A percentile compares a stretch with the other conserved stretches of the same genome.
Evolutionary conservation across 1,140 invertebrate species (phyloP).

Genomic region (Cydia pomonella): DNA sequence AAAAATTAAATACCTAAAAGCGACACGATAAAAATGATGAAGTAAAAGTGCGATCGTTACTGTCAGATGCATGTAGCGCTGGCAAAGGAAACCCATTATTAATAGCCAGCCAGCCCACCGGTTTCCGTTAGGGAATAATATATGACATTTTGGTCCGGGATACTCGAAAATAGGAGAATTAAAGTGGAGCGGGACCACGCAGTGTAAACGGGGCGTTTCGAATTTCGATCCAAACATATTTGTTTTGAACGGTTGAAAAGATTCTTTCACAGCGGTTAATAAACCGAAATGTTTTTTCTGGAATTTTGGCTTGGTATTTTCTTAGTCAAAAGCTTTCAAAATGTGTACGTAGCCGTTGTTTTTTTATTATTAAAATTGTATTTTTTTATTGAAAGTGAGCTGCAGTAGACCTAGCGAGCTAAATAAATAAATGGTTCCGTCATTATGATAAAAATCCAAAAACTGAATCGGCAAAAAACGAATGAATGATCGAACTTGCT

Average conservation of each 20-base stretch:
- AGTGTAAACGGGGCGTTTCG: slow-evolving; percentile 35
- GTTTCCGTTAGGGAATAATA: slow-evolving; percentile 60
- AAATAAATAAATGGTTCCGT: too few relatives aligned
- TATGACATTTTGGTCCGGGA: slow-evolving; percentile 56
- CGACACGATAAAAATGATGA: slow-evolving; percentile 64
- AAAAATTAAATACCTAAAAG: slow-evolving; percentile 55
- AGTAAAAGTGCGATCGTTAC: slow-evolving; percentile 70
- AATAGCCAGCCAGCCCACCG: slow-evolving; percentile 61
- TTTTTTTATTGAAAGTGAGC: too few relatives aligned
- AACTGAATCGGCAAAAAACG: too few relatives aligned
- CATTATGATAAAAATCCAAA: too few relatives aligned
- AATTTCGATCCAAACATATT: slow-evolving; percentile 35
- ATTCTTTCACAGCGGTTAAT: slow-evolving; percentile 9
- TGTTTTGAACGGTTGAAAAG: slow-evolving; percentile 23
- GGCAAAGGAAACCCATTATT: slow-evolving; percentile 69
- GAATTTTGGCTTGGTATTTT: background rate
- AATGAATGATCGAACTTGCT: too few relatives aligned
- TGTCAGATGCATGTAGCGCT: slow-evolving; percentile 67
- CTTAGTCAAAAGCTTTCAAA: too few relatives aligned
- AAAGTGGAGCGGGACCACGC: slow-evolving; percentile 36
- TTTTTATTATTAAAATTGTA: too few relatives aligned
- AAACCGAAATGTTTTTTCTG: background rate
- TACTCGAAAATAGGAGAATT: slow-evolving; percentile 46
- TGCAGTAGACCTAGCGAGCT: too few relatives aligned
- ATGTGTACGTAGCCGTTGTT: too few relatives aligned